Evolutionary conservation across 2,888 invertebrate species (phyloP), one percentile per base, ranked within the genome.

Genomic region (Ariolimax columbianus): DNA sequence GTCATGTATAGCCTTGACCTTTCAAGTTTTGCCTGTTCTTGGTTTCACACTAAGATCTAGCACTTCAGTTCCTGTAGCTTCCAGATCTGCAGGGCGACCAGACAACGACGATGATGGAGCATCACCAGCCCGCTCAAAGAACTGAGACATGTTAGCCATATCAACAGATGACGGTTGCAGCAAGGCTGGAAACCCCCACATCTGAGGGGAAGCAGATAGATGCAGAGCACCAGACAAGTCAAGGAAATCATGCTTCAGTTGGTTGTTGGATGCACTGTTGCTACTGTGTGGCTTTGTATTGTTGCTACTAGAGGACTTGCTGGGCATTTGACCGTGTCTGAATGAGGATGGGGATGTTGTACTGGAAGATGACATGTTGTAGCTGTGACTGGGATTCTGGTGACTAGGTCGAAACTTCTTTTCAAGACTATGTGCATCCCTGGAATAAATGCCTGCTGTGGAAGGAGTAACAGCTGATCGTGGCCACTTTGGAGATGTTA

Each of bases 21-120:
- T n/a, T 63, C 59, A 63, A n/a, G 59, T 63, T 23, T 63, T 63
- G n/a, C 59, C n/a, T 33, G 66, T 33, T 66, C 72, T 36, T 33
- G 85, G 85, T 40, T 85, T 87, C 68, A 87, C 82, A 47, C 87
- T 87, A 26, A 87, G 79, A 68, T 87, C 86, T 75, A 87, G 68
- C 9, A 86, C 87, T 47, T 87, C 87, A 14, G 77, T 85, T 30
- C 83, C 85, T 19, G 43, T 40, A 36, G 78, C 77, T 55, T 73
- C 68, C 23, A 82, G n/a, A 14, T 75, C 83, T 30, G 77, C 30
- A 75, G 1, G 81, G 33, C 51, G 47, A 66, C n/a, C 68, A 14
- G 81, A 66, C 19, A 77, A n/a, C 40, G 84, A 63, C 30, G 80
- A 72, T 19, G 80, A 33, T 68, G 77, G 30, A 51, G 72, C 17